phyloP scores from a whole-genome alignment of 1,140 invertebrate species.

The Drosophila sturtevanti region DNA sequence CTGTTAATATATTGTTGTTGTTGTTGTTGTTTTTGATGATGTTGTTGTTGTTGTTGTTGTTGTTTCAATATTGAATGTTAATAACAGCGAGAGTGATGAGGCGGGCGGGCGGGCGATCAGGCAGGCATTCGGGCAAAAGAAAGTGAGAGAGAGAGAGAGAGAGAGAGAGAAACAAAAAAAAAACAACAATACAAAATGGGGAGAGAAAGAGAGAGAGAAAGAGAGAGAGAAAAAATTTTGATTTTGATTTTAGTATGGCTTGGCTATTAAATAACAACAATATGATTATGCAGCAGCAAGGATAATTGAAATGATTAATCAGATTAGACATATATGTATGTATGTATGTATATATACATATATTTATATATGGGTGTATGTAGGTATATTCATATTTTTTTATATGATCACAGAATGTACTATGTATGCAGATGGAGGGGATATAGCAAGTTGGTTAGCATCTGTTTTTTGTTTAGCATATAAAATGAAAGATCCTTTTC shows the following conservation, averaged over 20 bases:
- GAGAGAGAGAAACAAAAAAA: too few relatives aligned
- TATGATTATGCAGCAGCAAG: not conserved
- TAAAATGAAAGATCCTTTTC: too few relatives aligned
- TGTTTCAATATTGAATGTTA: not conserved
- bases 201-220: constrained; percentile 31
- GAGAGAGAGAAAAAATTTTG: constrained; percentile 24
- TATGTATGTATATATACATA: too few relatives aligned
- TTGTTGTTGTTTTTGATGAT: not conserved
- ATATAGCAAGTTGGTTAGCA: too few relatives aligned
- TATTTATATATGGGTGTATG: too few relatives aligned
- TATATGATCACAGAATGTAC: too few relatives aligned
- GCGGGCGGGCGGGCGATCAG: not conserved
- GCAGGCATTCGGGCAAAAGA: constrained; percentile 5
- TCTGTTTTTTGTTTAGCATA: too few relatives aligned
- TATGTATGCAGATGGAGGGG: too few relatives aligned
- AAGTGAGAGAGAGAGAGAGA: constrained; percentile 24
- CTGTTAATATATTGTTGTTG: constrained; percentile 83
- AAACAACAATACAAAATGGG: constrained; percentile 3
- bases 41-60: constrained; percentile 6
- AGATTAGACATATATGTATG: not conserved
- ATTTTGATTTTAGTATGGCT: constrained; percentile 26
- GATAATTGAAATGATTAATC: not conserved
- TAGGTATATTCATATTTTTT: too few relatives aligned
- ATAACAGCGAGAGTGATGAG: not conserved
- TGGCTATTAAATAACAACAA: not conserved